Conservation (phyloP, 2,888 invertebrate genomes). For the Colletes collaris region DNA sequence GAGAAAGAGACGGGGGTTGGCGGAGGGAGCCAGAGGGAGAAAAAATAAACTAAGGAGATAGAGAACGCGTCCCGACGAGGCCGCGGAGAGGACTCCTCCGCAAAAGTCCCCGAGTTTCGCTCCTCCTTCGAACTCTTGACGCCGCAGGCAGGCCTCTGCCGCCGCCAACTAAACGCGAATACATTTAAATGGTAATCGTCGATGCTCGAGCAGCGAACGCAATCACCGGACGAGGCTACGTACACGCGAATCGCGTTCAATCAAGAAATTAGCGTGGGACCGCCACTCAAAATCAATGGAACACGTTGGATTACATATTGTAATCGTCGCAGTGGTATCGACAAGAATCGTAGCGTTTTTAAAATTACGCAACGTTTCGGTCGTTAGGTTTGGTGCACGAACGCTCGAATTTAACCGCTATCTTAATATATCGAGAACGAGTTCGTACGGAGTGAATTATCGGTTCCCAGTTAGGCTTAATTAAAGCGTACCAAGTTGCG, state of each 20-base stretch:
- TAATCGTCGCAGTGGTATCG: too few species aligned
- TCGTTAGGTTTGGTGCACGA: too few species aligned
- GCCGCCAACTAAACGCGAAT: constrained; percentile 63
- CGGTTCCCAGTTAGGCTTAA: not conserved
- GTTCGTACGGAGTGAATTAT: not conserved
- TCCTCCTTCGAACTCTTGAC: constrained; percentile 53
- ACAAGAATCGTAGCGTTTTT: too few species aligned
- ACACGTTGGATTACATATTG: too few species aligned
- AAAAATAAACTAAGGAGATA: constrained; percentile 31
- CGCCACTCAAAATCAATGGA: too few species aligned
- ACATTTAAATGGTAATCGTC: constrained; percentile 72
- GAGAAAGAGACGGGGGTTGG: constrained; percentile 47
- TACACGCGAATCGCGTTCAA: not conserved
- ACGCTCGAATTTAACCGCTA: too few species aligned
- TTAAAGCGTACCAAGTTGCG: not conserved
- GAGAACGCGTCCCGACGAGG: constrained; percentile 33
- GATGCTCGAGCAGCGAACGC: constrained; percentile 55
- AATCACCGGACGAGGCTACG: constrained; percentile 32
- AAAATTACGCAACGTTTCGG: too few species aligned
- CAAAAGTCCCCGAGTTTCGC: constrained; percentile 40
- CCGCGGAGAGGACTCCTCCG: constrained; percentile 50
- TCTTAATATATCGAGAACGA: not conserved
- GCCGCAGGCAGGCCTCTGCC: constrained; percentile 48
- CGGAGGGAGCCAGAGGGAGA: not conserved
- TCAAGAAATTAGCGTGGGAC: too few species aligned